phyloP scores from a whole-genome alignment of 2,113 vertebrate genomes.

The Pteropus alecto region DNA sequence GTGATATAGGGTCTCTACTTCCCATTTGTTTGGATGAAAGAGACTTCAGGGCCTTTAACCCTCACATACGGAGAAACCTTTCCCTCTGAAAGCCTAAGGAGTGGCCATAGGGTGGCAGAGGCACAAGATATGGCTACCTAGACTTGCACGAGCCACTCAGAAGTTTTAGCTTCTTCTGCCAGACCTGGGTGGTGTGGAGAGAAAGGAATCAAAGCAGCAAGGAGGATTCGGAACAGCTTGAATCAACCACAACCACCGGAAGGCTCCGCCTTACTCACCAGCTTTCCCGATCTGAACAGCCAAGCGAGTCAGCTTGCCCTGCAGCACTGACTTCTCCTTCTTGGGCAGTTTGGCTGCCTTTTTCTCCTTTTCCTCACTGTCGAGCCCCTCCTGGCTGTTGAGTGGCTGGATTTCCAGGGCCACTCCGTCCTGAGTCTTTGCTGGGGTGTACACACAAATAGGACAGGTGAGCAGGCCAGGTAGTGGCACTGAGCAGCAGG shows the following conservation, averaged over 20 bases:
- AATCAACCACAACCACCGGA: fast-evolving
- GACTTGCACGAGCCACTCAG: too few species aligned
- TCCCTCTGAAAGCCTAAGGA: not conserved
- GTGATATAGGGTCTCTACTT: not conserved
- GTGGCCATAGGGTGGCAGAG: not conserved
- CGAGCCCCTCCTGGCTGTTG: slow-evolving; percentile 94
- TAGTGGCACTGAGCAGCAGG: not conserved
- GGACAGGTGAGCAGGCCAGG: slow-evolving; percentile 10
- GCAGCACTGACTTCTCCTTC: slow-evolving; percentile 98
- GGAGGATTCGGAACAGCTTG: fast-evolving
- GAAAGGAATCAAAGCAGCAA: not conserved
- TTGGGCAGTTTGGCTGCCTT: slow-evolving; percentile 93
- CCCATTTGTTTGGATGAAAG: not conserved
- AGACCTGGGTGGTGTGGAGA: not conserved
- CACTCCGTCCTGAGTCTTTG: slow-evolving; percentile 97
- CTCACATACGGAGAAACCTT: not conserved
- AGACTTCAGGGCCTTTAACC: not conserved
- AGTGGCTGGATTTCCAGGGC: slow-evolving; percentile 97
- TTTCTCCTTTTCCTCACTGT: slow-evolving; percentile 92
- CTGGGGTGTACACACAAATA: slow-evolving; percentile 82
- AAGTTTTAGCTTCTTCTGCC: not conserved
- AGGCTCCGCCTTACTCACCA: slow-evolving; percentile 81
- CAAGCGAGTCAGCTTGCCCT: slow-evolving; percentile 95
- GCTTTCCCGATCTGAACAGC: slow-evolving; percentile 98
- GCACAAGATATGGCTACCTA: not conserved